Base-by-base conservation (phyloP, 2,113 vertebrate genomes). In the Choloepus hoffmanni region DNA sequence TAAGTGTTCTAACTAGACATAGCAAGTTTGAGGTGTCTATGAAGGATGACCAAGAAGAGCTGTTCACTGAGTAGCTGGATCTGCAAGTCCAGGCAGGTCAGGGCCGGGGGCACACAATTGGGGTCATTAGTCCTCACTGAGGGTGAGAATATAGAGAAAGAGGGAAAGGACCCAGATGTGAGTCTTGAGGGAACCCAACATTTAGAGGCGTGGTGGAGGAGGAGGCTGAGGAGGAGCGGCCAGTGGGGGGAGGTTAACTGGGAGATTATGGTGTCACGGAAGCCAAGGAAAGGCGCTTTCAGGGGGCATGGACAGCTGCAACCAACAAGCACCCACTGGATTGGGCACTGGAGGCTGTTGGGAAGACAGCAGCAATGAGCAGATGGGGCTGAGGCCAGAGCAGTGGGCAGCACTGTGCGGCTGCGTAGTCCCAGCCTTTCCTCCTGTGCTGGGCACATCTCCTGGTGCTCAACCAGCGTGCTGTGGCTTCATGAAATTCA, bases 321-420 rank as follows among this genome's bases (percentile, higher is more conserved):
- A 40, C 26, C 60, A 43, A 43, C 68, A 26, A 33, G 55, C 6
- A 1, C 21, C 50, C 3, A 45, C 21, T 24, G 48, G 40, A 19
- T 0, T 1, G 87, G 33, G 36, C 36, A n/a, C 3, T 21, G 33
- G 50, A 21, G 11, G 15, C 15, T 21, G 16, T 11, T 18, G 55
- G 21, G 21, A 40, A 93, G 85, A 74, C 0, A 18, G 45, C 12
- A 36, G 50, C 9, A 10, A 33, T 26, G 63, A 76, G 18, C 16
- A 43, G 23, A 16, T 21, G 14, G 40, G 36, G 13, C 3, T 0
- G 15, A 65, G 40, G 73, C 24, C 79, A 10, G 11, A 48, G 43
- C 26, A 8, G 60, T 9, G 43, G 55, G 26, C 15, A 0, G 3
- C 0, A 0, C 14, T n/a, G 2, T 53, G 33, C 3, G 30, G 33